A percentile compares a stretch with the other conserved stretches of the same genome.
Conservation (phyloP, 2,888 invertebrate genomes). For the Zygaena filipendulae region DNA sequence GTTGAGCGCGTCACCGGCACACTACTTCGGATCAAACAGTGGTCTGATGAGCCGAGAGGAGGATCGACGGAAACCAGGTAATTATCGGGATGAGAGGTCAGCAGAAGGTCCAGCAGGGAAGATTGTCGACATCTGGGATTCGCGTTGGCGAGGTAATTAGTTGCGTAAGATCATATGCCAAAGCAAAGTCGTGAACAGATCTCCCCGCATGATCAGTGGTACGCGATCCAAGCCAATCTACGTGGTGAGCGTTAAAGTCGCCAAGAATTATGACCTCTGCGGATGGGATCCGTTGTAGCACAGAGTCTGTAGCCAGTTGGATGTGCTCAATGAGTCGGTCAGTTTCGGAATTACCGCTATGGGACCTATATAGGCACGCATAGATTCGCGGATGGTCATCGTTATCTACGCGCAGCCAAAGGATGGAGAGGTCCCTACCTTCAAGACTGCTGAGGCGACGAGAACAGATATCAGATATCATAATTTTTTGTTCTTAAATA, state of each 20-base stretch:
- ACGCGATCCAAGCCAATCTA: slow-evolving; percentile 1
- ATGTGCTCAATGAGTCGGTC: slow-evolving; percentile 7
- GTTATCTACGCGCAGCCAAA: slow-evolving; percentile 4
- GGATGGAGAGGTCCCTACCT: no score
- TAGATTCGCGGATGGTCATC: slow-evolving; percentile 7
- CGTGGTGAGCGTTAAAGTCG: slow-evolving; percentile 4
- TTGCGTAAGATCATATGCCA: slow-evolving; percentile 1
- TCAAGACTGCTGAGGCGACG: no score
- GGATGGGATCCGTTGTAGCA: slow-evolving; percentile 1
- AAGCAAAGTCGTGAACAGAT: slow-evolving; percentile 1
- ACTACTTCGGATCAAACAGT: neutral
- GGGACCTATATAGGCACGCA: slow-evolving; percentile 9
- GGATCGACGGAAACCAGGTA: neutral
- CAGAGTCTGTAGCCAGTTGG: slow-evolving; percentile 1
- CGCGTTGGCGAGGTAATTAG: neutral
- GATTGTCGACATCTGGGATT: slow-evolving; percentile 2
- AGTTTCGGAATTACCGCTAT: slow-evolving; percentile 6
- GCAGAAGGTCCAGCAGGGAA: slow-evolving; percentile 2
- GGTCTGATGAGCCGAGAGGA: neutral
- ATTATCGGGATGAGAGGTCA: slow-evolving; percentile 1
- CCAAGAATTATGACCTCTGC: slow-evolving; percentile 1
- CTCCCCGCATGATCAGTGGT: slow-evolving; percentile 3
- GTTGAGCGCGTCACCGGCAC: neutral
- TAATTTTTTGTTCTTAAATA: no score
- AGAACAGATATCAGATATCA: no score